Evolutionary conservation across 2,113 vertebrate genomes (phyloP).

Genomic region (Microcebus lehilahytsara): DNA sequence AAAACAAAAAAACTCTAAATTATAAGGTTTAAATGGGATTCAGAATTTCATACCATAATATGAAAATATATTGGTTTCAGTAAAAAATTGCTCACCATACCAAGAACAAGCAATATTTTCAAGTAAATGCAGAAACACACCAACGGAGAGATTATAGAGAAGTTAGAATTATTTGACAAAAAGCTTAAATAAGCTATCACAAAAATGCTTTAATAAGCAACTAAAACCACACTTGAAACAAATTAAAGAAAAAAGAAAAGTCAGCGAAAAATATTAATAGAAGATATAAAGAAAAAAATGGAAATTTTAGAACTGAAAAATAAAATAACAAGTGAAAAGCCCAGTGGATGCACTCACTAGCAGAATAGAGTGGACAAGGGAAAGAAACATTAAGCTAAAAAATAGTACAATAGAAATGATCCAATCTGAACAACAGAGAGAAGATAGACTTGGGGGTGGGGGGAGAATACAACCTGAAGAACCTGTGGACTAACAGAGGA

Average conservation of each 20-base stretch:
- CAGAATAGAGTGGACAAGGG: not conserved
- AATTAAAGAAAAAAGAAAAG: not conserved
- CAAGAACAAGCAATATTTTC: not conserved
- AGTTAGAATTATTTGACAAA: not conserved
- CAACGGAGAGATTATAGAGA: not conserved
- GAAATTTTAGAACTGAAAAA: not conserved
- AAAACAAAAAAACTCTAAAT: not conserved
- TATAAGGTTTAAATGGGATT: not conserved
- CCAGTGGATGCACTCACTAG: not conserved
- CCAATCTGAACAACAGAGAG: not conserved
- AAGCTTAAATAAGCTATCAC: not conserved
- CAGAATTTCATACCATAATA: not conserved
- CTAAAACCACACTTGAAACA: not conserved
- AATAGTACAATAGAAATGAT: not conserved
- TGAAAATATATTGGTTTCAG: not conserved
- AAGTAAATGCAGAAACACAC: not conserved
- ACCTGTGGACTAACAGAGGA: not conserved
- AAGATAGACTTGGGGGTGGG: not conserved
- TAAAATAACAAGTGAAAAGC: not conserved
- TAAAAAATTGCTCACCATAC: not conserved
- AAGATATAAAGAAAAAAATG: not conserved
- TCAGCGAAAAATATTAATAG: not conserved
- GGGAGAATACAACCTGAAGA: not conserved
- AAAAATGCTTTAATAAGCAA: not conserved
- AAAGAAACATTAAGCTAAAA: not conserved